Evolutionary conservation across 2,113 vertebrate species (phyloP), one percentile per base, ranked within the genome.

Genomic region (Melanotaenia duboulayi): DNA sequence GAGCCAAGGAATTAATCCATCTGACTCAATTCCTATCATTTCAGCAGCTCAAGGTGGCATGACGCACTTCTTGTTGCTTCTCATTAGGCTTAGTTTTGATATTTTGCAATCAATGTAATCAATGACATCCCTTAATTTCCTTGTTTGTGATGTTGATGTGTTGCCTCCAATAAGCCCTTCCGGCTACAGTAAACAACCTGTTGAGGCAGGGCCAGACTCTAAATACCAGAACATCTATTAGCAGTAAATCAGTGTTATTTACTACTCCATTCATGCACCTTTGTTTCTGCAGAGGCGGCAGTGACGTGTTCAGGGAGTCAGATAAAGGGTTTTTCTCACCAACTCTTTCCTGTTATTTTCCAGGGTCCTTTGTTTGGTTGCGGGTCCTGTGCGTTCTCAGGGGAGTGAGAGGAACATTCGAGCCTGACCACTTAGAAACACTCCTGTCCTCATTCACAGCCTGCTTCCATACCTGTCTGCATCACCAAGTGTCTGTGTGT

Each of bases 301-400:
- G 94, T 98, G 98, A 98, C 96, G 97, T 96, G 97, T 92, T 95
- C 94, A 89, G 96, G 96, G 96, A 97, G 94, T 95, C 96, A 97
- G 96, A 95, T 96, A 93, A 80, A 92, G 96, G 94, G 95, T 94
- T 97, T 97, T 99, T 99, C 97, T 99, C 98, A 99, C 97, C 96
- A 97, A 95, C 92, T 92, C 95, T 94, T 99, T 99, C 97, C 98
- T 99, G 98, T 98, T 99, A 95, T 98, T 97, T 90, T 95, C 93
- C 93, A 95, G 92, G 90, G 65, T 77, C 96, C 96, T 98, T 99
- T 99, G 97, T 99, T 97, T 96, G 93, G 96, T 94, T 93, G 92
- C 91, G 92, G 94, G 95, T 89, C 92, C 91, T 93, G 94, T 94
- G 86, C 72, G 94, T 95, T 97, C 97, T 97, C 96, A 95, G 90